These are phyloP conservation scores for Euwallacea fornicatus DNA, from an alignment of 1,140 invertebrate genomes.

Conservation along the genomic window DNA sequence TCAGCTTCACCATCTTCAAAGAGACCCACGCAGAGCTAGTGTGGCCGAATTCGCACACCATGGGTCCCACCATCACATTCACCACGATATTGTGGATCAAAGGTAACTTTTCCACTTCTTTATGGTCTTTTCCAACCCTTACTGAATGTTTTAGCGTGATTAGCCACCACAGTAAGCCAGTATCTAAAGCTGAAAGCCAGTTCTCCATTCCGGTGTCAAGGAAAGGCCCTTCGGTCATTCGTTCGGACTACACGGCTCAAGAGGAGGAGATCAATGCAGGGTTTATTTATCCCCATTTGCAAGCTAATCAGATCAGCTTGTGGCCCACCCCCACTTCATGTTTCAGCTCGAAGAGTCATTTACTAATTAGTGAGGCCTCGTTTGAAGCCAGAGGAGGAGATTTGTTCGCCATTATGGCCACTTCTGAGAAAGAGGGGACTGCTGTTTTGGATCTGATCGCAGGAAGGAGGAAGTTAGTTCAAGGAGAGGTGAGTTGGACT, in stretches of 20 bases:
- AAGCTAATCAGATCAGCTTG: constrained; percentile 55
- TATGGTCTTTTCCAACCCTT: neutral
- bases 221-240: constrained; percentile 56
- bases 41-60: constrained; percentile 66
- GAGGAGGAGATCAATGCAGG: constrained; percentile 57
- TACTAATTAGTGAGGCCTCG: constrained; percentile 69
- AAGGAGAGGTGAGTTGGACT: constrained; percentile 63
- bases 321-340: constrained; percentile 49
- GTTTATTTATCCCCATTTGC: constrained; percentile 66
- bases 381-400: constrained; percentile 88
- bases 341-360: constrained; percentile 44
- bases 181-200: constrained; percentile 62
- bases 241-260: constrained; percentile 57
- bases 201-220: constrained; percentile 57
- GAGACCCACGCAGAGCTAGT: constrained; percentile 62
- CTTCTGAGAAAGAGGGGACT: constrained; percentile 76
- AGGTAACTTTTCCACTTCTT: constrained; percentile 42
- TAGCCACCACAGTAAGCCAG: constrained; percentile 58
- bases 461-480: constrained; percentile 67
- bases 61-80: constrained; percentile 40
- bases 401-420: constrained; percentile 86
- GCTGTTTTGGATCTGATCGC: constrained; percentile 80
- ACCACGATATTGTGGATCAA: constrained; percentile 57
- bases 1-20: constrained; percentile 47
- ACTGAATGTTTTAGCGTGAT: constrained; percentile 30